Conservation (phyloP, 2,888 invertebrate species). For the Leucania comma region DNA sequence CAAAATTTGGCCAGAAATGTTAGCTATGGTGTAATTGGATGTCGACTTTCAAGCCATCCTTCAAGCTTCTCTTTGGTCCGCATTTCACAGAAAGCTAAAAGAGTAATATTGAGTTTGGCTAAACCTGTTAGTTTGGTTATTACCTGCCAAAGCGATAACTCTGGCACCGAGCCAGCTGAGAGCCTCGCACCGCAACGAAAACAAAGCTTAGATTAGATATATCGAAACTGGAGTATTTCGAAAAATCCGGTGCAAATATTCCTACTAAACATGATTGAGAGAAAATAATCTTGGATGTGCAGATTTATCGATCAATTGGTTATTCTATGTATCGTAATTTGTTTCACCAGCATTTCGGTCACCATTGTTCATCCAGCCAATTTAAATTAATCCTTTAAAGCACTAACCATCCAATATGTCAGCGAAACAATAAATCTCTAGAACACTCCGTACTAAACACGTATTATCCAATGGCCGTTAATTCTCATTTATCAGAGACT, state of each 20-base stretch:
- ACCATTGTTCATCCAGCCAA: background rate
- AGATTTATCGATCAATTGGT: background rate
- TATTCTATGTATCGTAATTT: background rate
- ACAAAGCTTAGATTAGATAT: constrained; percentile 22
- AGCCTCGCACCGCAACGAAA: constrained; percentile 18
- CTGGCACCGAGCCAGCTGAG: constrained; percentile 41
- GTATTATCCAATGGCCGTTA: constrained; percentile 17
- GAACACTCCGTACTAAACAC: constrained; percentile 1
- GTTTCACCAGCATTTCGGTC: background rate
- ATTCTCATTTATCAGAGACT: constrained; percentile 30
- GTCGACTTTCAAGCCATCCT: background rate
- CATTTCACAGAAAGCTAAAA: constrained; percentile 6
- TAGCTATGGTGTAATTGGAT: background rate
- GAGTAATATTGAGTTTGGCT: constrained; percentile 6
- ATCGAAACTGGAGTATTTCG: constrained; percentile 5
- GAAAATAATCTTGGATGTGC: background rate
- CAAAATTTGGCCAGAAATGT: background rate
- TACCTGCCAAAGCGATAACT: constrained; percentile 31
- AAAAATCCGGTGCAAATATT: background rate
- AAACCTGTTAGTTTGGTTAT: constrained; percentile 31
- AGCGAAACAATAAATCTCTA: background rate
- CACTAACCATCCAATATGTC: constrained; percentile 2
- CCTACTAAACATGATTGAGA: background rate
- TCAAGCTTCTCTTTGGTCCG: background rate
- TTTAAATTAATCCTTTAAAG: constrained; percentile 13